These are phyloP conservation scores for Actinia tenebrosa DNA, from an alignment of 64 coral and sea anemone species.

Conservation along the genomic window DNA sequence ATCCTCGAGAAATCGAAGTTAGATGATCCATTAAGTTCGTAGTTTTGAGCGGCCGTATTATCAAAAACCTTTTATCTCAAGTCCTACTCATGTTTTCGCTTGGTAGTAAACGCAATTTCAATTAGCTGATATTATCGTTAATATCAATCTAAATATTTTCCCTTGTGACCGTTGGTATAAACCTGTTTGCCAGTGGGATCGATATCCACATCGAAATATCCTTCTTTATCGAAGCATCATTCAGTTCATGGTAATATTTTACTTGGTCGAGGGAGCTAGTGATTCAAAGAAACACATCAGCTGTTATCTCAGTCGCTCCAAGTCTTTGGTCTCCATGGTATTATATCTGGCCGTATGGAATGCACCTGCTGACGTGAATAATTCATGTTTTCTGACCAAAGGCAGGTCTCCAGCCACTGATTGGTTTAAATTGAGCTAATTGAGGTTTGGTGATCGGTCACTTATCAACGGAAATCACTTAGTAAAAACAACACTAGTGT, in stretches of 20 bases:
- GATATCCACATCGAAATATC: too few relatives aligned
- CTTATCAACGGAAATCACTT: background rate
- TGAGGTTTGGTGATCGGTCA: background rate
- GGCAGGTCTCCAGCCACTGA: background rate
- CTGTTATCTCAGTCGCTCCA: background rate
- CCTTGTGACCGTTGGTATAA: background rate
- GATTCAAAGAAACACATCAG: background rate
- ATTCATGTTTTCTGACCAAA: slow-evolving; percentile 10
- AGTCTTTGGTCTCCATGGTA: slow-evolving; percentile 1
- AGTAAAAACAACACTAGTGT: background rate
- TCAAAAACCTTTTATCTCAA: background rate
- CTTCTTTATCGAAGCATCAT: background rate
- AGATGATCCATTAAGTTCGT: background rate
- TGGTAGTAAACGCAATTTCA: background rate
- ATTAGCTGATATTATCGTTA: background rate
- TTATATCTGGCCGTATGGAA: background rate
- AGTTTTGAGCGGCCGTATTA: background rate
- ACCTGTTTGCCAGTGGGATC: background rate
- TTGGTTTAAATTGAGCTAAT: slow-evolving; percentile 1
- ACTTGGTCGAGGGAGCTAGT: background rate
- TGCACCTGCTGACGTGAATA: slow-evolving; percentile 17
- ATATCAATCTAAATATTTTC: background rate
- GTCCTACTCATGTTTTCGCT: background rate
- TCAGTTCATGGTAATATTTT: background rate
- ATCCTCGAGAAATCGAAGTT: background rate